These are phyloP conservation scores for Rhincodon typus DNA, from an alignment of 2,797 vertebrate species.

Conservation along the genomic window DNA sequence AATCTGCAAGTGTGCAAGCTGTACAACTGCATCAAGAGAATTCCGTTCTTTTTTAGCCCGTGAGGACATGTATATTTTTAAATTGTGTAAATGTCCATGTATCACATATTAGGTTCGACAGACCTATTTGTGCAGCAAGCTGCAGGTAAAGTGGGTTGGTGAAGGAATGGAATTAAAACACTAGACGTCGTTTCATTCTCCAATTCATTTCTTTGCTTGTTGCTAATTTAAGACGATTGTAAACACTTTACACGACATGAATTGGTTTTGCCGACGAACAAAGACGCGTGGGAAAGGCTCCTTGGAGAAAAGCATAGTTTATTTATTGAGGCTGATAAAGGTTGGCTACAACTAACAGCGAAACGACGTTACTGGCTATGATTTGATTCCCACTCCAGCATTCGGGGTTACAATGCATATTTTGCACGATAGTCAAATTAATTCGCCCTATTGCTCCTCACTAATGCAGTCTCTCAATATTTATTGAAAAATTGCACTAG, in stretches of 20 bases:
- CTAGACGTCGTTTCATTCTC: not conserved
- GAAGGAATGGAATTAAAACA: not conserved
- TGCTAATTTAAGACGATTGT: not conserved
- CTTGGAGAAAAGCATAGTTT: constrained; percentile 15
- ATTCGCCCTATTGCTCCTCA: not conserved
- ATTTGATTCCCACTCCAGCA: not conserved
- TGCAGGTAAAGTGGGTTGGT: not conserved
- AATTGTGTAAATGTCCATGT: not conserved
- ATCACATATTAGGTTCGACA: not conserved
- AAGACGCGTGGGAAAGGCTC: not conserved
- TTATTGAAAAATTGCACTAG: not conserved
- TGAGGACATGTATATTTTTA: not conserved
- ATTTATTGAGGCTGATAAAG: constrained; percentile 7
- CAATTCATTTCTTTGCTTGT: not conserved
- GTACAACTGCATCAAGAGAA: constrained; percentile 44
- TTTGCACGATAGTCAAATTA: not conserved
- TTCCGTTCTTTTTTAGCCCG: constrained; percentile 49
- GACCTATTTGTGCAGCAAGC: not conserved
- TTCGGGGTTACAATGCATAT: not conserved
- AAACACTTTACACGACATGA: not conserved
- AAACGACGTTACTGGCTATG: not conserved
- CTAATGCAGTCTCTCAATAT: not conserved
- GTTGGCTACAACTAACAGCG: not conserved
- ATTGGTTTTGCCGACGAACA: constrained; percentile 6
- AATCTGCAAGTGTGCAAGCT: constrained; percentile 43